These are phyloP conservation scores for Acrocyrtus sp. DNA, from an alignment of 2,888 invertebrate genomes.

Conservation along the genomic window DNA sequence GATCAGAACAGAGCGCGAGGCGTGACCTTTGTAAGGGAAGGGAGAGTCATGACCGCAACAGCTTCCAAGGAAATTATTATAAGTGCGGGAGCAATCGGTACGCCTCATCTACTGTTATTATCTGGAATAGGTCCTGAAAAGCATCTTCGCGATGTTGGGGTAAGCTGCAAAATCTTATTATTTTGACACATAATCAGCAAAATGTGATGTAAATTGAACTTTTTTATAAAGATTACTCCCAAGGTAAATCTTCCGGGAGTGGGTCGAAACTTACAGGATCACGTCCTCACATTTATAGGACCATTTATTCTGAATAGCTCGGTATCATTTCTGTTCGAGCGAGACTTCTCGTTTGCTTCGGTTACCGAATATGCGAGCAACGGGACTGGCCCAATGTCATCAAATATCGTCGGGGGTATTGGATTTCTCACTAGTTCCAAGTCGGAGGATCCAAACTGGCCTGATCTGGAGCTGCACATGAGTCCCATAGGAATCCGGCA, in stretches of 20 bases:
- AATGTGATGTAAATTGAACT: neutral
- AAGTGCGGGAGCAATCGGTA: slow-evolving; percentile 27
- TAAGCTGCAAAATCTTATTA: neutral
- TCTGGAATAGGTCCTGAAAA: slow-evolving; percentile 31
- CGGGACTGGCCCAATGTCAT: slow-evolving; percentile 34
- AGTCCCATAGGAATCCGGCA: slow-evolving; percentile 20
- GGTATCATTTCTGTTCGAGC: slow-evolving; percentile 16
- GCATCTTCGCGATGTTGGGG: slow-evolving; percentile 13
- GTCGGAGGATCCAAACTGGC: slow-evolving; percentile 14
- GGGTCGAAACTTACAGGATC: slow-evolving; percentile 29
- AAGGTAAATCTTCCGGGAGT: slow-evolving; percentile 35
- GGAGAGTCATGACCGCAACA: slow-evolving; percentile 6
- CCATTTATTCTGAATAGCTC: slow-evolving; percentile 21
- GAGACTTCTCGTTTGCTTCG: slow-evolving; percentile 7
- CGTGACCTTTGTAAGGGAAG: slow-evolving; percentile 31
- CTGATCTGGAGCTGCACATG: slow-evolving; percentile 31
- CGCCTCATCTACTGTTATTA: slow-evolving; percentile 29
- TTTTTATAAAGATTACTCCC: slow-evolving; percentile 18
- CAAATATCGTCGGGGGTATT: slow-evolving; percentile 24
- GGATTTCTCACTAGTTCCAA: slow-evolving; percentile 18
- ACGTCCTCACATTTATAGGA: slow-evolving; percentile 6
- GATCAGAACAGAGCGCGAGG: slow-evolving; percentile 29
- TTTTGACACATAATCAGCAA: too few species aligned
- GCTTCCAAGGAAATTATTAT: slow-evolving; percentile 35
- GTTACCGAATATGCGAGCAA: slow-evolving; percentile 5